These are phyloP conservation scores for Magallana angulata DNA, from an alignment of 1,140 invertebrate species.

Conservation along the genomic window DNA sequence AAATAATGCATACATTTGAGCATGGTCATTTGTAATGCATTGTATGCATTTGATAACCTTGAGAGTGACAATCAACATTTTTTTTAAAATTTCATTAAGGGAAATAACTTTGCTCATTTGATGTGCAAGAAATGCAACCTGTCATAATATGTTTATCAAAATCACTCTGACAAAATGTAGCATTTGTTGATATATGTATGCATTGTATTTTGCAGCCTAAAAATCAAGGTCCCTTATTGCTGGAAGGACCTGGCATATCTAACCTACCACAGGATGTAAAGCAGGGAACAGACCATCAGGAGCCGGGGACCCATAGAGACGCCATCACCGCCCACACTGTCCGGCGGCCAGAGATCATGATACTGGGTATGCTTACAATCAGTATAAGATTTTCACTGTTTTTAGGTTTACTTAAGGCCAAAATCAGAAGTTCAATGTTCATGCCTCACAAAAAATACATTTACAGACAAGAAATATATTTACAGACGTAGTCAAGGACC, in stretches of 20 bases:
- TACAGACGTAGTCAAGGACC: too few species aligned
- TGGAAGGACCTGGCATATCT: conserved; percentile 74
- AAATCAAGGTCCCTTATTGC: conserved; percentile 70
- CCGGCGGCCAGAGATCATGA: conserved; percentile 43
- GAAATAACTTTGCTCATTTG: too few species aligned
- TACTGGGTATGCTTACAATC: not conserved
- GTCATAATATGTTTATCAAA: not conserved
- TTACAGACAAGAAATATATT: too few species aligned
- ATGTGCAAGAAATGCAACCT: not conserved
- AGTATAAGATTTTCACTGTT: not conserved
- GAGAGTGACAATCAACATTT: too few species aligned
- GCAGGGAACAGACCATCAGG: not conserved
- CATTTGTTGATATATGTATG: not conserved
- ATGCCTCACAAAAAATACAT: too few species aligned
- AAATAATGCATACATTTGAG: too few species aligned
- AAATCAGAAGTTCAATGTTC: too few species aligned
- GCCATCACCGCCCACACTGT: conserved; percentile 64
- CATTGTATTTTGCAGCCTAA: conserved; percentile 57
- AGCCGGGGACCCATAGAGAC: conserved; percentile 28
- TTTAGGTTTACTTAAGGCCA: too few species aligned
- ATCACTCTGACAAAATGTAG: not conserved
- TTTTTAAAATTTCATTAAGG: too few species aligned
- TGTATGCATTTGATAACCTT: too few species aligned
- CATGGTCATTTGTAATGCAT: too few species aligned
- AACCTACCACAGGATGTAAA: not conserved